Conservation (phyloP, 2,888 invertebrate genomes). For the Subacronicta megacephala region DNA sequence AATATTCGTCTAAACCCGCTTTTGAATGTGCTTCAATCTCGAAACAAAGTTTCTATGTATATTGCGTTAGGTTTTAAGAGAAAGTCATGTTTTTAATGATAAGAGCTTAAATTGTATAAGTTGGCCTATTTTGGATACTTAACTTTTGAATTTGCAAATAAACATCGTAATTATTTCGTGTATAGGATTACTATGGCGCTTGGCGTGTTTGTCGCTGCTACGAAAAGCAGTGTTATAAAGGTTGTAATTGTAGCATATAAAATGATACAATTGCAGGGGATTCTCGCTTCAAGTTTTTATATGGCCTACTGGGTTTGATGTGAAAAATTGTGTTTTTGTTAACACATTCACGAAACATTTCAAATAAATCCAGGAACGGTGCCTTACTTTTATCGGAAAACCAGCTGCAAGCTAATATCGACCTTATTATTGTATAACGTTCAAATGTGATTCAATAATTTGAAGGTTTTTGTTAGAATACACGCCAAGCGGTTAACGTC, state of each 20-base stretch:
- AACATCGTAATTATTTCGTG: conserved; percentile 13
- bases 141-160: conserved; percentile 16
- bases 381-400: no score
- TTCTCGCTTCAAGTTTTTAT: no score
- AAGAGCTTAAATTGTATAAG: conserved; percentile 30
- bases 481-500: neutral
- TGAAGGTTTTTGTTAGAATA: neutral
- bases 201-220: neutral
- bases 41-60: conserved; percentile 47
- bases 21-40: conserved; percentile 35
- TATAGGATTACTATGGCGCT: conserved; percentile 19
- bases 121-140: conserved; percentile 28
- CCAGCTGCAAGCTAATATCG: no score
- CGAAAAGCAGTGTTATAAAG: neutral
- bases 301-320: no score
- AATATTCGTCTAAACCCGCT: conserved; percentile 29
- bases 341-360: no score
- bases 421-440: no score
- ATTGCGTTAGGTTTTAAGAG: conserved; percentile 46
- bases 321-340: no score
- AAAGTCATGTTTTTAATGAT: conserved; percentile 41
- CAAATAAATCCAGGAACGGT: no score
- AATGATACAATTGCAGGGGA: no score
- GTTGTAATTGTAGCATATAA: no score
- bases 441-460: no score